These are phyloP conservation scores for Periophthalmus modestus DNA, from an alignment of 2,113 vertebrate genomes.

Conservation along the genomic window DNA sequence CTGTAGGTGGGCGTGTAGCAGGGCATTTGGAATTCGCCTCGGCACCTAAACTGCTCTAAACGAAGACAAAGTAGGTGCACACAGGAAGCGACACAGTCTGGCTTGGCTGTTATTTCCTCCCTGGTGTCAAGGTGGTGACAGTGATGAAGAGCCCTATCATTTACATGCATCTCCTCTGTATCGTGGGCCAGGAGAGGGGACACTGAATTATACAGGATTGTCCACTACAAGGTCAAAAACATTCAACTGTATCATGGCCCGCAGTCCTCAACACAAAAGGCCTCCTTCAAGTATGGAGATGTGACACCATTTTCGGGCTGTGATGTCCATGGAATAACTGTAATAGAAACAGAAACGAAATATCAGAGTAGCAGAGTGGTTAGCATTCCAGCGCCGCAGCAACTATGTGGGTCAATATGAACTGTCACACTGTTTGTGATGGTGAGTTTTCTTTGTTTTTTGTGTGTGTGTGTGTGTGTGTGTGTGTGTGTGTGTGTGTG, in stretches of 20 bases:
- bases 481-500: no score
- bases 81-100: constrained; percentile 59
- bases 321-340: not conserved
- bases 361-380: not conserved
- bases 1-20: not conserved
- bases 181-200: constrained; percentile 34
- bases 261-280: constrained; percentile 18
- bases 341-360: not conserved
- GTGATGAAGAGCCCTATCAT: constrained; percentile 66
- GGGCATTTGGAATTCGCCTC: constrained; percentile 35
- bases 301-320: constrained; percentile 5
- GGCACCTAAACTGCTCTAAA: constrained; percentile 19
- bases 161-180: constrained; percentile 52
- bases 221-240: constrained; percentile 61
- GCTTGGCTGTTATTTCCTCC: constrained; percentile 55
- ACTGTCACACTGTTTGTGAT: no score
- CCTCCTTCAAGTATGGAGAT: constrained; percentile 31
- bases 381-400: not conserved
- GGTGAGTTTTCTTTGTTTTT: not conserved
- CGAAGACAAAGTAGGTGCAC: constrained; percentile 42
- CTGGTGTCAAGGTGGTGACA: constrained; percentile 54
- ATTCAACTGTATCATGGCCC: constrained; percentile 26
- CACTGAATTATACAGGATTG: constrained; percentile 54
- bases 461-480: no score
- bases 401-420: not conserved